Evolutionary conservation across 2,888 invertebrate genomes (phyloP).

Genomic region (Drosophila paracracens): DNA sequence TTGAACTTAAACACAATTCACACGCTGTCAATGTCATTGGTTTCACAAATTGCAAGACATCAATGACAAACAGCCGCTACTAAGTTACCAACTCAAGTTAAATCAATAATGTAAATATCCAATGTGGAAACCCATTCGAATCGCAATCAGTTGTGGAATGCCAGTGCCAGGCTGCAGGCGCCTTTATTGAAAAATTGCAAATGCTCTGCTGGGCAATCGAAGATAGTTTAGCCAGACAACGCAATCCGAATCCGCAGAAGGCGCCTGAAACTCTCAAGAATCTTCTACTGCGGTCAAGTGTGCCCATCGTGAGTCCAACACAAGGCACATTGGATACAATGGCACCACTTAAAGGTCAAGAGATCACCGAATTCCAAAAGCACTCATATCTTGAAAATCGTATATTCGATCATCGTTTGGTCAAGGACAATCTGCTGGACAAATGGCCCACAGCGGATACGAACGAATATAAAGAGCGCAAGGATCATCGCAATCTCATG

Average conservation of each 20-base stretch:
- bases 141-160: conserved; percentile 26
- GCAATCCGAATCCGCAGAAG: conserved; percentile 80
- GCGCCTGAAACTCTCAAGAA: conserved; percentile 81
- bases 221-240: conserved; percentile 78
- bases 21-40: conserved; percentile 51
- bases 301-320: conserved; percentile 84
- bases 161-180: conserved; percentile 6
- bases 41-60: conserved; percentile 48
- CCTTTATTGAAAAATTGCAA: conserved; percentile 12
- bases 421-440: conserved; percentile 83
- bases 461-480: conserved; percentile 81
- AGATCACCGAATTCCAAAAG: conserved; percentile 72
- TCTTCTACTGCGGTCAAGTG: conserved; percentile 82
- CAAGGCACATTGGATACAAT: conserved; percentile 56
- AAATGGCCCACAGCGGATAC: conserved; percentile 82
- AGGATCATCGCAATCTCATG: conserved; percentile 84
- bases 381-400: conserved; percentile 84
- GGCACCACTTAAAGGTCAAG: conserved; percentile 71
- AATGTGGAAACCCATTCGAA: not conserved
- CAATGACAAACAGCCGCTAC: conserved; percentile 40
- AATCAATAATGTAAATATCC: conserved; percentile 60
- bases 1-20: conserved; percentile 47
- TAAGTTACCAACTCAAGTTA: conserved; percentile 62
- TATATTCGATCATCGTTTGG: conserved; percentile 84
- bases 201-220: conserved; percentile 84